Base-by-base conservation (phyloP, 2,888 invertebrate genomes). In the Andrena dorsata region DNA sequence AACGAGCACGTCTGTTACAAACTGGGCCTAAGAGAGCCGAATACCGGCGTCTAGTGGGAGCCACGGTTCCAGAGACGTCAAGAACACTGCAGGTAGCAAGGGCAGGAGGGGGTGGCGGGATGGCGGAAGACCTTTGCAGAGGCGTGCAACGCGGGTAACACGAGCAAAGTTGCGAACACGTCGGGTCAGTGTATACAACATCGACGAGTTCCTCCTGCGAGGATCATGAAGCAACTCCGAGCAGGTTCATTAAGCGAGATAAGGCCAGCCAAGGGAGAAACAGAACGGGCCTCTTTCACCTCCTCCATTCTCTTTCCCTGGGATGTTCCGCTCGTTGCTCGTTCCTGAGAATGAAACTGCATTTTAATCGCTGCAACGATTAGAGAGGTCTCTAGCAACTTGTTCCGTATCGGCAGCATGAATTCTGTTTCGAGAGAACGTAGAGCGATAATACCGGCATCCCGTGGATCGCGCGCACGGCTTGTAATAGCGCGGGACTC, bases 191-290 rank as follows among this genome's bases (percentile, higher is more conserved):
- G 30, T 80, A 74, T 69, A 78, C 66, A 75, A 76, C 78, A 71
- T 87, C 82, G 73, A 69, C 77, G 80, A 86, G 80, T 82, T 82
- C 41, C 75, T 69, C 80, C 72, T 65, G 63, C 53, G n/a, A 77
- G 72, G 71, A 77, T 87, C 80, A 75, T 76, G 78, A 77, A 68
- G 49, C 63, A 69, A 76, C 66, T 81, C 60, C 41, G 35, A 51
- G 41, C 63, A 61, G 79, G 79, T 82, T 85, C 80, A 82, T 85
- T 85, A 87, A 84, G 73, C 75, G 63, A 80, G 82, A 87, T 85
- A 86, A 86, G 85, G 65, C 70, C 26, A 28, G 28, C 26, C 28
- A 56, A 51, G 51, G 28, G 70, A 68, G 74, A 76, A 63, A 69
- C 16, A 47, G 61, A 47, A 53, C 53, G 76, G 73, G 81, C 76